Evolutionary conservation across 2,113 vertebrate genomes (phyloP).

Genomic region (Coryphaenoides rupestris): DNA sequence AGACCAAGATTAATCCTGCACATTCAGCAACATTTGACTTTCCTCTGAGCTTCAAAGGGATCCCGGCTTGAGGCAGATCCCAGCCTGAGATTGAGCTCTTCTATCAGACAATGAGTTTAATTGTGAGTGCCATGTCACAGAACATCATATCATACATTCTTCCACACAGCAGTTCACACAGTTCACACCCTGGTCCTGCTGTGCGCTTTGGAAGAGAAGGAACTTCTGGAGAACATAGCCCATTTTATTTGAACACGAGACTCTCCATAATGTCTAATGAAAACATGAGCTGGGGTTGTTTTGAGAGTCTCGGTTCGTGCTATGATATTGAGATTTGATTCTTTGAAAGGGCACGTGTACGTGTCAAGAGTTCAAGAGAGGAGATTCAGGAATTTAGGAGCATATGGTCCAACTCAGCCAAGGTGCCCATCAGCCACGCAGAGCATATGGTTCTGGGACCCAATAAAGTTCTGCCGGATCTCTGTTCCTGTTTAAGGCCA

Average conservation of each 20-base stretch:
- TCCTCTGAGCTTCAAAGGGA: not conserved
- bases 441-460: not conserved
- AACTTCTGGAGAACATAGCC: not conserved
- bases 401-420: conserved; percentile 11
- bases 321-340: no score
- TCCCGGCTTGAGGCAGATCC: not conserved
- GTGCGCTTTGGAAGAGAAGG: conserved; percentile 9
- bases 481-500: not conserved
- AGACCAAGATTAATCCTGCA: not conserved
- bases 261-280: conserved; percentile 3
- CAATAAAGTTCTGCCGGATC: not conserved
- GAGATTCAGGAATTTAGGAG: conserved; percentile 8
- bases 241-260: conserved; percentile 11
- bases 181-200: conserved; percentile 2
- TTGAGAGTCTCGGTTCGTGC: no score
- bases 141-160: conserved; percentile 6
- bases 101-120: conserved; percentile 12
- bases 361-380: no score
- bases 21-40: not conserved
- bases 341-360: not conserved
- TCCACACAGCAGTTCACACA: not conserved
- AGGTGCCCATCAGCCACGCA: conserved; percentile 1
- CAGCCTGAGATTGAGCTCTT: conserved; percentile 7
- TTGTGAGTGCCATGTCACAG: conserved; percentile 17
- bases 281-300: no score